Conservation (phyloP, 2,113 vertebrate genomes). For the Nannospalax galili region DNA sequence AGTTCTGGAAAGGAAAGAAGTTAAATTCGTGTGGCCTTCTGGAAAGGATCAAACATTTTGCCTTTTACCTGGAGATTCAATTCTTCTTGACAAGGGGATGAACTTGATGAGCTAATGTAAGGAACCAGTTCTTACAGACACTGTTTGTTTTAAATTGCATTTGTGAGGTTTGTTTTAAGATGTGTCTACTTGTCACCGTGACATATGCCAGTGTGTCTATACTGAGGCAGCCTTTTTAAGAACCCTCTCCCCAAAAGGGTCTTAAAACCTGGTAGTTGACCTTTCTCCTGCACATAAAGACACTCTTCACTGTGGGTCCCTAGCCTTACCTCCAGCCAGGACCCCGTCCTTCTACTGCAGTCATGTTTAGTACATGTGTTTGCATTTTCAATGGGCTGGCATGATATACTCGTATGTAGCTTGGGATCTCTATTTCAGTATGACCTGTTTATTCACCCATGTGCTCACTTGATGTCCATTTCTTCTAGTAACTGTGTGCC, state of each 20-base stretch:
- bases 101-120: conserved; percentile 62
- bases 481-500: not conserved
- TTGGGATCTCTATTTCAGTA: not conserved
- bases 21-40: conserved; percentile 60
- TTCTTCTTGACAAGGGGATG: conserved; percentile 66
- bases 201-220: conserved; percentile 56
- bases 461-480: not conserved
- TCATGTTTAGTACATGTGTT: not conserved
- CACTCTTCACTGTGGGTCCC: not conserved
- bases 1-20: conserved; percentile 61
- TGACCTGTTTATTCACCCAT: not conserved
- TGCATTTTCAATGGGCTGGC: not conserved
- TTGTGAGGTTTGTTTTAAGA: conserved; percentile 73
- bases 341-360: not conserved
- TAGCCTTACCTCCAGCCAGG: not conserved
- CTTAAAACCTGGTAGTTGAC: conserved; percentile 36
- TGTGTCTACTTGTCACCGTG: conserved; percentile 71
- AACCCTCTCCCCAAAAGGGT: not conserved
- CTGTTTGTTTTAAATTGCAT: conserved; percentile 62
- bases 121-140: conserved; percentile 59
- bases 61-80: conserved; percentile 52
- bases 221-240: conserved; percentile 52
- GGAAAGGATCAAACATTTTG: conserved; percentile 71
- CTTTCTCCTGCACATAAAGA: conserved; percentile 44
- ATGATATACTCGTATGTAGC: not conserved